phyloP scores from a whole-genome alignment of 2,888 invertebrate genomes.

The Dysmachus trigonus region DNA sequence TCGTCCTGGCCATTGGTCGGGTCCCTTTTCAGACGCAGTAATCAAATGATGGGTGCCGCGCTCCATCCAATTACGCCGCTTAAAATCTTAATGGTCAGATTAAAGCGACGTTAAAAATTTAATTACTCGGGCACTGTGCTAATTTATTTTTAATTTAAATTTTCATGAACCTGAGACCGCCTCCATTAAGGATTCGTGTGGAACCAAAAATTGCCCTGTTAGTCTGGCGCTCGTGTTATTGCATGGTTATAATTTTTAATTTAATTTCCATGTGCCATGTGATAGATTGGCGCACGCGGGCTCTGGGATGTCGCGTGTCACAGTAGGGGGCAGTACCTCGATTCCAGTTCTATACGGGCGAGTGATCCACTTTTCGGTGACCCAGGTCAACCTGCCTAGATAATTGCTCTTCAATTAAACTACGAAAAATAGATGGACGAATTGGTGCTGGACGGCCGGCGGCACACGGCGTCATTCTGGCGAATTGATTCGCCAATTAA shows the following conservation, averaged over 20 bases:
- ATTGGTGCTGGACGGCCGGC: background rate
- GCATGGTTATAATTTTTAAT: conserved; percentile 30
- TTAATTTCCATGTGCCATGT: conserved; percentile 7
- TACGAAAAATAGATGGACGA: background rate
- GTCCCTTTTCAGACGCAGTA: background rate
- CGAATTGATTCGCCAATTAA: conserved; percentile 16
- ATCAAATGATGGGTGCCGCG: background rate
- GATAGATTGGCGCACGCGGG: background rate
- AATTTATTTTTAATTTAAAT: conserved; percentile 43
- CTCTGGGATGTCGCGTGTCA: background rate
- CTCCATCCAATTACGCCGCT: conserved; percentile 15
- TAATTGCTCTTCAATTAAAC: conserved; percentile 33
- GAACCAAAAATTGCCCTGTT: conserved; percentile 22
- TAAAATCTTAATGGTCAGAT: conserved; percentile 35
- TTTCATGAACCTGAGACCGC: conserved; percentile 16
- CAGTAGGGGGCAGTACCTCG: background rate
- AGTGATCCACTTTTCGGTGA: background rate
- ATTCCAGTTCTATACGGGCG: background rate
- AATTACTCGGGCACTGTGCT: conserved; percentile 26
- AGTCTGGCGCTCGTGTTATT: background rate
- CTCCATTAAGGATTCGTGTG: background rate
- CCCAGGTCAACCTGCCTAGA: background rate
- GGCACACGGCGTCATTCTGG: background rate
- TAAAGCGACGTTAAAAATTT: conserved; percentile 41
- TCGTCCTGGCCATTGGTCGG: background rate